Conservation (phyloP, 2,888 invertebrate species). For the Branchinecta sandiegonensis region DNA sequence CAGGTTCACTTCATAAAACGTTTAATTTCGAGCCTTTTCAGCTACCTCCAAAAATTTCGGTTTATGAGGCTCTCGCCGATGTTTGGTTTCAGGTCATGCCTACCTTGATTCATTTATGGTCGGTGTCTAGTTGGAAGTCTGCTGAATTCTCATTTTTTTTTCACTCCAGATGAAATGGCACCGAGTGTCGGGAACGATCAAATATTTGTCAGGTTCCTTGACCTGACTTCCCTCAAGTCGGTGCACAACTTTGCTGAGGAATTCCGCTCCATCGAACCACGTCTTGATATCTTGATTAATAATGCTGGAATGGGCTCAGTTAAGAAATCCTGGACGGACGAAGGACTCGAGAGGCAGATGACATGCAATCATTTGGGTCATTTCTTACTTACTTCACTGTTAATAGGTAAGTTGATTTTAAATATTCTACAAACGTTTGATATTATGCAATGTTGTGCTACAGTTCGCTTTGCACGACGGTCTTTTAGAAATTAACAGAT, state of each 20-base stretch:
- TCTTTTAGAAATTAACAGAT: too few relatives aligned
- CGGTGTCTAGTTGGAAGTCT: too few relatives aligned
- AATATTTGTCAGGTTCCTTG: not conserved
- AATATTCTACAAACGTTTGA: not conserved
- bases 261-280: conserved; percentile 1
- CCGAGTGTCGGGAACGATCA: not conserved
- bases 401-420: conserved; percentile 6
- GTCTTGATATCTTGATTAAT: conserved; percentile 10
- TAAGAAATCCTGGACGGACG: not conserved
- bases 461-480: too few relatives aligned
- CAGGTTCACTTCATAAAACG: too few relatives aligned
- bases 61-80: too few relatives aligned
- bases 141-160: not conserved
- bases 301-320: conserved; percentile 9
- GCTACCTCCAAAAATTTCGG: too few relatives aligned
- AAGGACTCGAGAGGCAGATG: not conserved
- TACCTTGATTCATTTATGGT: too few relatives aligned
- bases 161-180: not conserved
- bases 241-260: not conserved
- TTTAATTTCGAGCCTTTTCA: too few relatives aligned
- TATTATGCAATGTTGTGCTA: too few relatives aligned
- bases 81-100: too few relatives aligned
- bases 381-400: not conserved
- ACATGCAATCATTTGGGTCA: conserved; percentile 2
- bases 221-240: conserved; percentile 3